Evolutionary conservation across 2,797 vertebrate species (phyloP).

Genomic region (Chelonia mydas): DNA sequence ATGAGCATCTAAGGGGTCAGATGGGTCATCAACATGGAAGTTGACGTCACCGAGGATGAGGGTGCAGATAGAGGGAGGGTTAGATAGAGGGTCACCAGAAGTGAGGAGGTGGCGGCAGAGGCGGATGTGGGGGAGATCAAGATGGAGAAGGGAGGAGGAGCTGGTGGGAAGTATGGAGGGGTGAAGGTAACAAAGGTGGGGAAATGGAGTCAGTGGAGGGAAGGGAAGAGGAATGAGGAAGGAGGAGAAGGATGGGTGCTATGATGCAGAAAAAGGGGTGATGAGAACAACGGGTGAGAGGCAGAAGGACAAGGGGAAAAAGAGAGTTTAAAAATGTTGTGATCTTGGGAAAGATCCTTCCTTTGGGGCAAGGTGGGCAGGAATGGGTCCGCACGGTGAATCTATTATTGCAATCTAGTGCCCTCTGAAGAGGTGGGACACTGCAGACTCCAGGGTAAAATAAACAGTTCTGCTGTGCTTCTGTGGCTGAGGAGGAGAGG

Average conservation of each 20-base stretch:
- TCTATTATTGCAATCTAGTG: neutral
- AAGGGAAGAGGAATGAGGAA: neutral
- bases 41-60: no score
- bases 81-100: neutral
- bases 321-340: neutral
- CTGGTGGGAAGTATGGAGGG: neutral
- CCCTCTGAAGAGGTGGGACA: neutral
- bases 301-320: neutral
- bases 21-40: no score
- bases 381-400: neutral
- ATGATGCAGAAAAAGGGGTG: rapidly evolving
- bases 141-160: neutral
- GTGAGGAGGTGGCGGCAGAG: neutral
- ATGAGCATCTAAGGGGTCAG: no score
- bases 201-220: rapidly evolving
- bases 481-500: neutral
- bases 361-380: neutral
- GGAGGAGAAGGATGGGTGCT: neutral
- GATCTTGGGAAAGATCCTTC: neutral
- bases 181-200: neutral
- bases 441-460: neutral
- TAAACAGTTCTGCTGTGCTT: neutral
- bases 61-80: no score
- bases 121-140: neutral
- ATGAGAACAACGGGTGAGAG: neutral